phyloP scores from a whole-genome alignment of 2,888 invertebrate genomes.

The Apantesis nais region DNA sequence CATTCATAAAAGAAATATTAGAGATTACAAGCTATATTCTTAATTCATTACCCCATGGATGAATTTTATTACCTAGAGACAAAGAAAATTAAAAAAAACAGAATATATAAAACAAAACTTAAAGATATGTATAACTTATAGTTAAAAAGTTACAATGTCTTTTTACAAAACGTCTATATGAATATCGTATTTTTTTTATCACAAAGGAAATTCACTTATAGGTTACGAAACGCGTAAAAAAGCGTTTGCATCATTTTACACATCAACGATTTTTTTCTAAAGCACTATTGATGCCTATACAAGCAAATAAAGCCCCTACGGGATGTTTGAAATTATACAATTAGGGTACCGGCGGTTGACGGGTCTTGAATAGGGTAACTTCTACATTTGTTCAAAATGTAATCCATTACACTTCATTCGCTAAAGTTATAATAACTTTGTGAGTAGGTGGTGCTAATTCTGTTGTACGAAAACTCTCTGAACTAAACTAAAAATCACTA shows the following conservation, averaged over 20 bases:
- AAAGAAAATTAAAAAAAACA: too few relatives aligned
- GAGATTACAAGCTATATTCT: too few relatives aligned
- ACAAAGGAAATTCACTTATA: conserved; percentile 31
- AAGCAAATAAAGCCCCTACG: conserved; percentile 41
- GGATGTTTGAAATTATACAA: conserved; percentile 40
- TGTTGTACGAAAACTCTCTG: too few relatives aligned
- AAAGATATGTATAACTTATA: background rate
- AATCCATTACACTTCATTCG: background rate
- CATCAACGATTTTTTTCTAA: conserved; percentile 37
- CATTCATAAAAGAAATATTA: too few relatives aligned
- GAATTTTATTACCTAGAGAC: too few relatives aligned
- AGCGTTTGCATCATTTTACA: conserved; percentile 41
- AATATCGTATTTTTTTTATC: conserved; percentile 24
- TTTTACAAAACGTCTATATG: conserved; percentile 18
- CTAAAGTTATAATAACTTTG: background rate
- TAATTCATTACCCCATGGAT: too few relatives aligned
- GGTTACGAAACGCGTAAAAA: conserved; percentile 31
- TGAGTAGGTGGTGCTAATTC: too few relatives aligned
- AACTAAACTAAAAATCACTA: too few relatives aligned
- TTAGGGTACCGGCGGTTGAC: conserved; percentile 18
- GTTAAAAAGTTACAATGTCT: background rate
- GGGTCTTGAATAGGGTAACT: conserved; percentile 1
- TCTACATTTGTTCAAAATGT: background rate
- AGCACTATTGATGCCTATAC: conserved; percentile 42
- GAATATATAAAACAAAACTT: too few relatives aligned